phyloP scores from a whole-genome alignment of 2,113 vertebrate species.

The Rhea pennata region DNA sequence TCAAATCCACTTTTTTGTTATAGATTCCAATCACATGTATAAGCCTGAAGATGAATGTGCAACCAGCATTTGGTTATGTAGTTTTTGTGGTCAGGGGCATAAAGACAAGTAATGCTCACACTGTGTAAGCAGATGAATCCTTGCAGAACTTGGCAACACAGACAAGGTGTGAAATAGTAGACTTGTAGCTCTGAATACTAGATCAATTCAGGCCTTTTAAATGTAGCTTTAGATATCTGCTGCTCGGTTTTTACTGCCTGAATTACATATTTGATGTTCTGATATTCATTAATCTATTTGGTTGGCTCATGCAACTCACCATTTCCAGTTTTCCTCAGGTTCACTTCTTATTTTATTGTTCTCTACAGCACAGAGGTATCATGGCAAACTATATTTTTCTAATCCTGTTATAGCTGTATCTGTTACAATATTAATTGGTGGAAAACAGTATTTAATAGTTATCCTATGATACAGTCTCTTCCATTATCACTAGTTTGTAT shows the following conservation, averaged over 20 bases:
- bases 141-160: not conserved
- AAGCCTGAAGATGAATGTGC: not conserved
- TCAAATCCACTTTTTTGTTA: not conserved
- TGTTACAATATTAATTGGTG: conserved; percentile 39
- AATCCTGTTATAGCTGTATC: conserved; percentile 36
- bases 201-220: not conserved
- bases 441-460: conserved; percentile 56
- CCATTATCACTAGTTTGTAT: conserved; percentile 32
- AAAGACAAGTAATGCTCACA: not conserved
- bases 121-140: not conserved
- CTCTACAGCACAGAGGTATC: not conserved
- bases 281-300: not conserved
- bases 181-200: not conserved
- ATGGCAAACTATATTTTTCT: not conserved
- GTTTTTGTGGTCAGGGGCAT: not conserved
- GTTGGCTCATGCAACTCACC: not conserved
- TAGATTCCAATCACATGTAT: not conserved
- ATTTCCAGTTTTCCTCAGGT: conserved; percentile 12
- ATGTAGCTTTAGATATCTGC: not conserved
- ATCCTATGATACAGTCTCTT: conserved; percentile 49
- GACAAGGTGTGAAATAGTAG: conserved; percentile 18
- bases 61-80: not conserved
- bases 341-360: not conserved
- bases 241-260: not conserved
- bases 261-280: not conserved